phyloP scores from a whole-genome alignment of 2,797 vertebrate species.

The Spinibarbus caldwelli region DNA sequence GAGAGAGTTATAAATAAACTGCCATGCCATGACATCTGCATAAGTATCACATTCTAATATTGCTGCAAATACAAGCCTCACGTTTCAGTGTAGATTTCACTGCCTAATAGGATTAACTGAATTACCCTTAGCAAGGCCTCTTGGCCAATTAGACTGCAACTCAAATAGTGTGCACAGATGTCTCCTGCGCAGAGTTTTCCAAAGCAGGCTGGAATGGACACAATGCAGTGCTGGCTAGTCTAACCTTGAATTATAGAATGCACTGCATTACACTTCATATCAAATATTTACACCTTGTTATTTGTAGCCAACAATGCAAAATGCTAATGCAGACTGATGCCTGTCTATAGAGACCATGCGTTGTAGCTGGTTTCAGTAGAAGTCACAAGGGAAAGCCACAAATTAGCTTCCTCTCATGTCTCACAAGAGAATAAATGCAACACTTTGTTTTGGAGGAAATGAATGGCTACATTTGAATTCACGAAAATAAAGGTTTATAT shows the following conservation, averaged over 20 bases:
- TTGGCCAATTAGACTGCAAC: conserved; percentile 48
- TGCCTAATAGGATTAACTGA: conserved; percentile 72
- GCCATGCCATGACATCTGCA: conserved; percentile 34
- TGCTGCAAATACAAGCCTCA: conserved; percentile 60
- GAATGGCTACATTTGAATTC: neutral
- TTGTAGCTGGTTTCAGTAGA: neutral
- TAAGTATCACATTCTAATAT: conserved; percentile 50
- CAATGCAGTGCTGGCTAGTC: neutral
- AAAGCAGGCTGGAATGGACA: neutral
- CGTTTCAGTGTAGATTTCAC: conserved; percentile 75
- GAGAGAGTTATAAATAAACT: conserved; percentile 59
- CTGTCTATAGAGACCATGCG: neutral
- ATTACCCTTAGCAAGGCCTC: conserved; percentile 60
- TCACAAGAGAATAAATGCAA: neutral
- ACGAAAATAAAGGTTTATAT: neutral
- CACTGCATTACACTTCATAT: neutral
- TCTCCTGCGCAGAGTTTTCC: conserved; percentile 29
- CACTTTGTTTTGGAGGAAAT: neutral
- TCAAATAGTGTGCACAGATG: conserved; percentile 53
- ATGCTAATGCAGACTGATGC: neutral
- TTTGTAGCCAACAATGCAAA: conserved; percentile 9
- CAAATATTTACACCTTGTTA: conserved; percentile 17
- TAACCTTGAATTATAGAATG: conserved; percentile 32
- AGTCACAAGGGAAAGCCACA: neutral
- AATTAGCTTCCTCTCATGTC: neutral